Percentiles rank a stretch among this genome's conserved stretches.
phyloP scores from a whole-genome alignment of 2,113 vertebrate species.

The Phyllostomus hastatus region DNA sequence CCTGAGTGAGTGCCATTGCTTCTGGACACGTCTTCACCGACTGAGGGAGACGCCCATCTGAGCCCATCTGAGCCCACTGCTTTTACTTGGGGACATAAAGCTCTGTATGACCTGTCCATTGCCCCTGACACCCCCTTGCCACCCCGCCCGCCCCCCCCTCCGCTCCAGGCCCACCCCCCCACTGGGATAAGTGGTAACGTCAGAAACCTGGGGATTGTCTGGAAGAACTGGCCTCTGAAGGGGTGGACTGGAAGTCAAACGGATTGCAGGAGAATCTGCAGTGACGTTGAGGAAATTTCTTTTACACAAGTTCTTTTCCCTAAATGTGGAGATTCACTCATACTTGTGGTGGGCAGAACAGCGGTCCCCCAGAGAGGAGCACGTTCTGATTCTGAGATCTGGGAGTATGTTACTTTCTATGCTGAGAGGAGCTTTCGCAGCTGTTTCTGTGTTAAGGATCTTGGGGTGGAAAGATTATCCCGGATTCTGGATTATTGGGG shows the following conservation, averaged over 20 bases:
- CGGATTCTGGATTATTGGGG: not conserved
- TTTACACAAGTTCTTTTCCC: not conserved
- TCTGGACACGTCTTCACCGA: not conserved
- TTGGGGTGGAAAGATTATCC: not conserved
- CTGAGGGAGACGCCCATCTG: not conserved
- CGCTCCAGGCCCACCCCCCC: fast-evolving
- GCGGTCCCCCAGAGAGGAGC: not conserved
- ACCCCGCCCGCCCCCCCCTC: fast-evolving
- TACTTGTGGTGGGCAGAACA: not conserved
- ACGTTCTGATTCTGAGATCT: not conserved
- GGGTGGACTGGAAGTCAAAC: not conserved
- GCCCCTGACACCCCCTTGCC: not conserved
- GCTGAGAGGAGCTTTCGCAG: not conserved
- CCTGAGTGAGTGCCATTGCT: not conserved
- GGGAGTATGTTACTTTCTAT: not conserved
- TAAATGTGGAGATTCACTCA: not conserved
- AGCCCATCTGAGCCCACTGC: not conserved
- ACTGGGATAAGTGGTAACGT: not conserved
- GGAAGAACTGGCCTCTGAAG: not conserved
- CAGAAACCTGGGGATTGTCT: not conserved
- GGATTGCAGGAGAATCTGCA: not conserved
- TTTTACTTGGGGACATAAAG: not conserved
- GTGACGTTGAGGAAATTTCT: not conserved
- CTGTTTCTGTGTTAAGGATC: not conserved
- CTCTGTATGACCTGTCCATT: not conserved